Evolutionary conservation across 2,888 invertebrate species (phyloP).

Genomic region (Abrostola tripartita): DNA sequence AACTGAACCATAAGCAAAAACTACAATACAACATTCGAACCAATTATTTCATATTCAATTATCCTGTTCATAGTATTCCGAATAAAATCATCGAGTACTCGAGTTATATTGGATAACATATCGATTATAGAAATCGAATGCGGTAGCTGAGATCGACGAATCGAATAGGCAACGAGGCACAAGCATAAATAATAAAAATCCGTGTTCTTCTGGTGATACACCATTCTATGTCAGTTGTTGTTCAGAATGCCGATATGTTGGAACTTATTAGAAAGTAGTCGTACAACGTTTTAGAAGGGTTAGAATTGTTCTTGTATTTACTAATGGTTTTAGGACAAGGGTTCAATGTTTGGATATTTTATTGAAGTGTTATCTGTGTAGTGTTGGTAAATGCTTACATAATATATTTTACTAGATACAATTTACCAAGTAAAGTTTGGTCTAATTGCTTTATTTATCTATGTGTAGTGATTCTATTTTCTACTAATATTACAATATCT

Average conservation of each 20-base stretch:
- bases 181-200: conserved; percentile 33
- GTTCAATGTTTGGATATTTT: neutral
- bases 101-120: conserved; percentile 23
- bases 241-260: conserved; percentile 23
- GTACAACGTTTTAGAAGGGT: neutral
- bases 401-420: too few species aligned
- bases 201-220: conserved; percentile 37
- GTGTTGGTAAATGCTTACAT: too few species aligned
- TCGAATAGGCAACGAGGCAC: conserved; percentile 32
- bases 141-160: conserved; percentile 30
- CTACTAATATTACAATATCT: too few species aligned
- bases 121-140: conserved; percentile 43
- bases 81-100: conserved; percentile 29
- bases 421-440: too few species aligned
- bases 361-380: neutral
- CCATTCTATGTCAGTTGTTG: conserved; percentile 28
- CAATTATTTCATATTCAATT: conserved; percentile 49
- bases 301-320: neutral
- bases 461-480: too few species aligned
- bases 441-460: too few species aligned
- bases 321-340: neutral
- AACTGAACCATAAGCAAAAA: conserved; percentile 41
- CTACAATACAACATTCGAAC: conserved; percentile 30
- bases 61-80: conserved; percentile 29
- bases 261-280: conserved; percentile 11